Evolutionary conservation across 2,888 invertebrate genomes (phyloP).

Genomic region (Dryobotodes eremita): DNA sequence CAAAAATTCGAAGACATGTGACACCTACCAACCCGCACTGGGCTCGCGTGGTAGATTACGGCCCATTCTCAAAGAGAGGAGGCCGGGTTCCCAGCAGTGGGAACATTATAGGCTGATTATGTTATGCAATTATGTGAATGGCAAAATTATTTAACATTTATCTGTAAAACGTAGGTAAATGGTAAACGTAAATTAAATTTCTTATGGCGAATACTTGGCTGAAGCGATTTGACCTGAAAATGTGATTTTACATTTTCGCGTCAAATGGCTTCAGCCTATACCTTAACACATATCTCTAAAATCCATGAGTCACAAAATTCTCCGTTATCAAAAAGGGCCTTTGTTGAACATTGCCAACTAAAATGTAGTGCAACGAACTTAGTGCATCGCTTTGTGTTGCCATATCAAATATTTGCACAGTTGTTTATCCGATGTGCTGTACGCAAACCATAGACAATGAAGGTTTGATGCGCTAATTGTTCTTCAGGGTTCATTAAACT

Average conservation of each 20-base stretch:
- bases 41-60: too few species aligned
- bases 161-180: not conserved
- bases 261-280: slow-evolving; percentile 30
- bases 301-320: slow-evolving; percentile 80
- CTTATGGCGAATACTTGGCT: too few species aligned
- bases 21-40: too few species aligned
- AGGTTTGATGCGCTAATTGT: slow-evolving; percentile 61
- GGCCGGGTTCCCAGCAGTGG: too few species aligned
- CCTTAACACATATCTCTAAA: slow-evolving; percentile 60
- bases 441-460: slow-evolving; percentile 62
- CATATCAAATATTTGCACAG: slow-evolving; percentile 80
- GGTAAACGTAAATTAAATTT: not conserved
- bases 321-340: slow-evolving; percentile 81
- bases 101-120: too few species aligned
- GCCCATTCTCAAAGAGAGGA: too few species aligned
- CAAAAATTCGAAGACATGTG: too few species aligned
- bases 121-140: not conserved
- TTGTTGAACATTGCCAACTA: slow-evolving; percentile 74
- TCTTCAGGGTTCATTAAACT: slow-evolving; percentile 49
- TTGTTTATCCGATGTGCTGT: slow-evolving; percentile 71
- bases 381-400: slow-evolving; percentile 71
- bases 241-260: too few species aligned
- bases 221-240: too few species aligned
- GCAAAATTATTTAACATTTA: not conserved
- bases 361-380: slow-evolving; percentile 77